Evolutionary conservation across 2,797 vertebrate genomes (phyloP).

Genomic region (Sphenodon punctatus): DNA sequence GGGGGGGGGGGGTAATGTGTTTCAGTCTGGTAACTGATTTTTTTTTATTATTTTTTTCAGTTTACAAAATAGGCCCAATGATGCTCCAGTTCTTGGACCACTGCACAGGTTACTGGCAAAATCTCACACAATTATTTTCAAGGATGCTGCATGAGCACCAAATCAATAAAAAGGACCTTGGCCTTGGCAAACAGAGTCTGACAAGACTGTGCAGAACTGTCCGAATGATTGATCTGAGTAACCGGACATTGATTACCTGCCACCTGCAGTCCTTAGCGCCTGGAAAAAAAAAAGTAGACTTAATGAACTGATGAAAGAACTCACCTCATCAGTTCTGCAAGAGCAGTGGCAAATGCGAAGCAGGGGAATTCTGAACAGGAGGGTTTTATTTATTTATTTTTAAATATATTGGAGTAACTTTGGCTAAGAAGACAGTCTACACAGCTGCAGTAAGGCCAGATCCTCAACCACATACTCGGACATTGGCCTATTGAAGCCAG

Average conservation of each 20-base stretch:
- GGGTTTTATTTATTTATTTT: no score
- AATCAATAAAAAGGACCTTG: not conserved
- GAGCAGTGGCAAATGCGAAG: not conserved
- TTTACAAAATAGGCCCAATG: not conserved
- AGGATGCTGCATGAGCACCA: not conserved
- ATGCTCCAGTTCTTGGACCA: accelerated
- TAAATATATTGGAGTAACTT: no score
- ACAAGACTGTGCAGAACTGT: not conserved
- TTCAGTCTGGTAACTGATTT: no score
- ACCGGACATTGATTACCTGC: not conserved
- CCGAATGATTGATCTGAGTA: accelerated
- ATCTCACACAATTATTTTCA: not conserved
- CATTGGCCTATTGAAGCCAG: no score
- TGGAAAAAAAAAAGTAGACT: not conserved
- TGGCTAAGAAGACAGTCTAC: no score
- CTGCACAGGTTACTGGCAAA: accelerated
- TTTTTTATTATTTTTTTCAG: no score
- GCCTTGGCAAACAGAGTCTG: not conserved
- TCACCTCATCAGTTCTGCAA: not conserved
- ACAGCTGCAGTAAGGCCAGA: no score
- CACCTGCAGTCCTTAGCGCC: not conserved
- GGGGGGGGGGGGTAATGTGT: no score
- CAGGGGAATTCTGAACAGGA: not conserved
- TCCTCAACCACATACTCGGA: no score
- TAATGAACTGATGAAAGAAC: not conserved